Base-by-base conservation (phyloP, 2,888 invertebrate genomes). In the Sericinus montela region DNA sequence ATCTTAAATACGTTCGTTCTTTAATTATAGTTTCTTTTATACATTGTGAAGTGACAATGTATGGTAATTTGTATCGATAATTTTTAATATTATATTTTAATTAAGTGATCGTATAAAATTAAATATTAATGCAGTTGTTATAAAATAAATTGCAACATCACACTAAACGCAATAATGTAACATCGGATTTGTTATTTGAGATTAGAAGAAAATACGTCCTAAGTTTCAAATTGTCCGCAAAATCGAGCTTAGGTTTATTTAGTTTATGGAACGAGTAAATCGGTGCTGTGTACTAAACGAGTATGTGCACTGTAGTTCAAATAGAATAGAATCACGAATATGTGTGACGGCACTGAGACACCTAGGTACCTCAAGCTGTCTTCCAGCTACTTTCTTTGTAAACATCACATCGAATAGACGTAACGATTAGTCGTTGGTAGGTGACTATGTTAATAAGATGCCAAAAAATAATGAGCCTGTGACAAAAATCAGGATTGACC, bases 81-180 rank as follows among this genome's bases (percentile, higher is more conserved):
- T 55, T 51, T 62, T 65, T 63, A 61, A 59, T 61, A 19, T 19
- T 19, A 63, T 65, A 35, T 49, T 35, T 32, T 32, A 32, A 36
- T 47, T 57, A 61, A 64, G 70, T 66, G 67, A 63, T 71, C 62
- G 58, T 42, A 59, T 55, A 59, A 52, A 53, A 35, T 15, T 29
- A 40, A 30, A 15, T 30, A 30, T 30, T n/a, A n/a, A n/a, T n/a
- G n/a, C n/a, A n/a, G n/a, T n/a, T n/a, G n/a, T n/a, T n/a, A n/a
- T n/a, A n/a, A n/a, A n/a, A n/a, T n/a, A n/a, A n/a, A n/a, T n/a
- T n/a, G n/a, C n/a, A n/a, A n/a, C n/a, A n/a, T n/a, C n/a, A n/a
- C n/a, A n/a, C n/a, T n/a, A n/a, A n/a, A n/a, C n/a, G n/a, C n/a
- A n/a, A n/a, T n/a, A n/a, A n/a, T n/a, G n/a, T n/a, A n/a, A n/a